Evolutionary conservation across 2,113 vertebrate genomes (phyloP), one percentile per base, ranked within the genome.

Genomic region (Osmerus eperlanus): DNA sequence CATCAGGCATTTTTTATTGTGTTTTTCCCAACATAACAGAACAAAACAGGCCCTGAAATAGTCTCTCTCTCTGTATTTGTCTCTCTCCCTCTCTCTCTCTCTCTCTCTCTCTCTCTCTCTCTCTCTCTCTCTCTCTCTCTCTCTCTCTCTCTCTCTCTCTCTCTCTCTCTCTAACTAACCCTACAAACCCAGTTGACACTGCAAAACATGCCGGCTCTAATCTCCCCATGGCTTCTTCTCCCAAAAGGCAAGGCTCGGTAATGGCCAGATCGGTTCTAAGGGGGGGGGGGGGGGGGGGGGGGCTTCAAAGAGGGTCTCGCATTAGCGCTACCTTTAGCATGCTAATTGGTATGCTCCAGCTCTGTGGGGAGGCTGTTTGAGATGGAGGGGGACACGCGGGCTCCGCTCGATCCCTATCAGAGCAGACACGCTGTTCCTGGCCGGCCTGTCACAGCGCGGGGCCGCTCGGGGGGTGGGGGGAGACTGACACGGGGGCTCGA

Each of bases 321-420:
- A 80, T 87, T 88, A 82, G 76, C 72, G 75, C 72, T 52, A 55
- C 78, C 86, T 85, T 91, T 89, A 84, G 84, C 88, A 89, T 91
- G 89, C 84, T 92, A 90, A 92, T 90, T 87, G 82, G 83, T 78
- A 87, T 88, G 89, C 81, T 88, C 63, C 80, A 66, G 68, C 83
- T 82, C 84, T 70, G 85, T 75, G 71, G 86, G 87, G 86, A 86
- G 85, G 70, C 88, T 89, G 84, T 86, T 89, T 88, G 77, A 87
- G 82, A 88, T 81, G 83, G 83, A 85, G 76, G 75, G 21, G 78
- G 73, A 84, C 78, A 79, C 65, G 56, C 72, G 77, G 87, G 79
- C 73, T 63, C 51, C 9, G 64, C 78, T 87, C 78, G 56, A 84
- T 88, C 79, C 67, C 65, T 84, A 64, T 82, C 80, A 75, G 54